phyloP scores from a whole-genome alignment of 2,888 invertebrate species.

The Drosophila rellima region DNA sequence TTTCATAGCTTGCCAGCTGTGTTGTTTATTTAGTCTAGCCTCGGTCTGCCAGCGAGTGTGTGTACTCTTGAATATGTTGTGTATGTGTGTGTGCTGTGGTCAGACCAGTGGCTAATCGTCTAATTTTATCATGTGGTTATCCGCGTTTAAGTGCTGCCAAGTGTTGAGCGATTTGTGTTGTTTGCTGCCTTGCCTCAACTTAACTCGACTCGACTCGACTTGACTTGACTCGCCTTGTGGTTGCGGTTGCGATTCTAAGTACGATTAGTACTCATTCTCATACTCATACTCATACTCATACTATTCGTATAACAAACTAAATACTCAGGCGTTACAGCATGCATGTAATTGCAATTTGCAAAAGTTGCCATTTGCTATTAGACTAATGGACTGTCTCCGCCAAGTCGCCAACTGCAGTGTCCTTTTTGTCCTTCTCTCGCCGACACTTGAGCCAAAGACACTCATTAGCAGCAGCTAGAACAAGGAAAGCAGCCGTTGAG shows the following conservation, averaged over 20 bases:
- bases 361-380: constrained; percentile 50
- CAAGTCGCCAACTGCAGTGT: constrained; percentile 27
- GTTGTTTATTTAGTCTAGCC: constrained; percentile 74
- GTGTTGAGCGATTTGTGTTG: constrained; percentile 73
- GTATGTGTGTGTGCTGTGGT: constrained; percentile 26
- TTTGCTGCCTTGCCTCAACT: constrained; percentile 13
- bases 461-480: constrained; percentile 45
- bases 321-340: constrained; percentile 7
- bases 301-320: neutral
- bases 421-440: constrained; percentile 38
- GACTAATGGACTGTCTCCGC: constrained; percentile 46
- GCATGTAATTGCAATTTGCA: constrained; percentile 46
- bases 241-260: constrained; percentile 26
- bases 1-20: constrained; percentile 59
- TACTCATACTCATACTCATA: neutral
- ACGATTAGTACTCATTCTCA: neutral
- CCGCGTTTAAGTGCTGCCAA: constrained; percentile 74
- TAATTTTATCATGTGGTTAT: constrained; percentile 81
- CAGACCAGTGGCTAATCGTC: constrained; percentile 70
- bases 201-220: neutral
- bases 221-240: constrained; percentile 18
- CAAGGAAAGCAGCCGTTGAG: neutral
- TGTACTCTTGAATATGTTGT: constrained; percentile 9
- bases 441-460: constrained; percentile 42
- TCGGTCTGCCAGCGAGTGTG: constrained; percentile 40